Conservation (phyloP, 2,113 vertebrate species). For the Platichthys stellatus region DNA sequence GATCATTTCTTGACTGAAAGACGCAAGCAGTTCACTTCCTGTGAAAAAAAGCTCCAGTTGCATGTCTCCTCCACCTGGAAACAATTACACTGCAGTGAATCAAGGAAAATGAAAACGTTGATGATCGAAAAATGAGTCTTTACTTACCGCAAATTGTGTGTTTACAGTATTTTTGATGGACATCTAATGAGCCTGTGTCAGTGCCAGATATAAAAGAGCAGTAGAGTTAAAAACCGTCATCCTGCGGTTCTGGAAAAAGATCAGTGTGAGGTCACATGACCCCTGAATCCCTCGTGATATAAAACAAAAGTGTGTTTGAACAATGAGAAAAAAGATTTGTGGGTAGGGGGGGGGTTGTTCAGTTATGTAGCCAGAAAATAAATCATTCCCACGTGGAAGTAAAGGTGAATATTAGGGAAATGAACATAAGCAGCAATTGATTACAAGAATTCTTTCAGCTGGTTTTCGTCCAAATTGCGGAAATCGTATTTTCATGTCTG, state of each 20-base stretch:
- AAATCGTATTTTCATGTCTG: no score
- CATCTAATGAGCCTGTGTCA: conserved; percentile 37
- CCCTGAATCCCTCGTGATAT: conserved; percentile 1
- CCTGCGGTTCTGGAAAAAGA: not conserved
- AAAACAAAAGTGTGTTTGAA: conserved; percentile 5
- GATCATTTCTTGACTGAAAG: not conserved
- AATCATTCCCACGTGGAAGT: conserved; percentile 25
- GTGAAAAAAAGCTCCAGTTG: not conserved
- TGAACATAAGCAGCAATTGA: not conserved
- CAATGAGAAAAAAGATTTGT: not conserved
- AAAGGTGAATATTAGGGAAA: conserved; percentile 15
- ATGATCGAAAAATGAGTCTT: conserved; percentile 44
- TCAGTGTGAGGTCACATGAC: conserved; percentile 3
- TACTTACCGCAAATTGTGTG: conserved; percentile 35
- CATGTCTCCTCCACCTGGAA: conserved; percentile 27
- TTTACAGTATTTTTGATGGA: conserved; percentile 49
- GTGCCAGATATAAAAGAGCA: conserved; percentile 14
- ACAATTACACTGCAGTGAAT: conserved; percentile 41
- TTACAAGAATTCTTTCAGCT: not conserved
- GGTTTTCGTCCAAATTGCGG: no score
- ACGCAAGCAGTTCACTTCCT: not conserved
- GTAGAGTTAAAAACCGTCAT: not conserved
- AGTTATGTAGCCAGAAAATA: conserved; percentile 15
- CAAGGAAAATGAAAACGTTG: conserved; percentile 38
- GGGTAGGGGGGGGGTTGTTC: not conserved